Evolutionary conservation across 2,888 invertebrate species (phyloP), one percentile per base, ranked within the genome.

Genomic region (Oligia fasciuncula): DNA sequence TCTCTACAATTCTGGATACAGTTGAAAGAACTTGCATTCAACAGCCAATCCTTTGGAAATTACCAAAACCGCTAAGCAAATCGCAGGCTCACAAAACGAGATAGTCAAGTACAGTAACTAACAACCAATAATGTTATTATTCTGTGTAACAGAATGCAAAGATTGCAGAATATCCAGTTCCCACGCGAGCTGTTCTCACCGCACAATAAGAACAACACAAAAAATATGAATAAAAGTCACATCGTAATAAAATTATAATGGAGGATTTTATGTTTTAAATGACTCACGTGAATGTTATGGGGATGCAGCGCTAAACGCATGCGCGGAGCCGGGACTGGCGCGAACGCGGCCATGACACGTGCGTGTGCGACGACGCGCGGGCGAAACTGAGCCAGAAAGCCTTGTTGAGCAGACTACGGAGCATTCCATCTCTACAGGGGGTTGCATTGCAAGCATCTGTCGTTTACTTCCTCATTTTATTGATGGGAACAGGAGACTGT

Each of bases 281-380:
- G 51, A 92, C 96, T 96, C 93, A 97, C 97, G 82, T 97, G 96
- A 81, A 96, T 96, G 83, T 96, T 96, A 91, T 96, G 94, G 79
- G 96, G 95, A 83, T 96, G 96, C 62, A 96, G 91, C 49, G 95
- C 95, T 69, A 97, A 89, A 77, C 95, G 95, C 91, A 95, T 91
- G 72, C 96, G 94, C 86, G 96, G 96, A 49, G 94, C 94, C 71
- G 96, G 96, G 68, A 95, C 92, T 4, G 96, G 96, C 85, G 81
- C 87, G 49, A 85, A 69, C 51, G 93, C 91, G 77, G 92, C 90
- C 93, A 93, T 93, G 86, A 87, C 91, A 88, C 93, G 94, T 93
- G 94, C 93, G 92, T 90, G 81, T 89, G 89, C 81, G 78, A 63
- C 90, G 90, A 87, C 89, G 90, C 91, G 90, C 91, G 86, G 79